Percentiles rank a stretch among this genome's conserved stretches.
Conservation (phyloP, 2,888 invertebrate genomes). For the Caenorhabditis sp. region DNA sequence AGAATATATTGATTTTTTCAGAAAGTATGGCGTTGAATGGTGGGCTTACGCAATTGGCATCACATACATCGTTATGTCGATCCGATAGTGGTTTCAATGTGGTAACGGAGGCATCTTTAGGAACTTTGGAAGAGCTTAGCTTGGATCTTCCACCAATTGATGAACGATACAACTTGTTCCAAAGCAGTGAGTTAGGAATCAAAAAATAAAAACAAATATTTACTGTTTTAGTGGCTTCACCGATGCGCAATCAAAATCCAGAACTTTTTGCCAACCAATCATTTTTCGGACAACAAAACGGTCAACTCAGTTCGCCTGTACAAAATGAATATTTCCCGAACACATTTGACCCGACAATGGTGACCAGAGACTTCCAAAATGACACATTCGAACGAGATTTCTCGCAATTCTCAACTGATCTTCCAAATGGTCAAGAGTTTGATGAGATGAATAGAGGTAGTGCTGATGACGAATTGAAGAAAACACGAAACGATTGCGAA, state of each 20-base stretch:
- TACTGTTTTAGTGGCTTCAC: conserved; percentile 31
- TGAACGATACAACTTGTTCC: conserved; percentile 36
- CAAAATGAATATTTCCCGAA: conserved; percentile 21
- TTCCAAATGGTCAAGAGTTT: conserved; percentile 14
- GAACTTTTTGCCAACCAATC: conserved; percentile 20
- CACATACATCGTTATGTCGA: conserved; percentile 50
- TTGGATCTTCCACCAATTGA: conserved; percentile 57
- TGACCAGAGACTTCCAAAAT: not conserved
- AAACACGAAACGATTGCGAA: conserved; percentile 40
- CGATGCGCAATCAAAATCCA: not conserved
- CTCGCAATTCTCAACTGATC: conserved; percentile 19
- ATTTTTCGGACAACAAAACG: conserved; percentile 19
- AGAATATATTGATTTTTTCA: not conserved
- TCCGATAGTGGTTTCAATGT: conserved; percentile 57
- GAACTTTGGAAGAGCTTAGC: conserved; percentile 54
- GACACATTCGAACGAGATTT: not conserved
- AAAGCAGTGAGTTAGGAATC: conserved; percentile 7
- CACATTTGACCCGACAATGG: conserved; percentile 26
- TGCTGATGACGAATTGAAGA: conserved; percentile 54
- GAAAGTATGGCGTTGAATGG: conserved; percentile 22
- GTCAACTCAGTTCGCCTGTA: conserved; percentile 3
- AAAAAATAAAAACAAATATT: not conserved
- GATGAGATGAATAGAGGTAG: conserved; percentile 15
- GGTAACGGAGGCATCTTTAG: conserved; percentile 33
- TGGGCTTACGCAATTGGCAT: conserved; percentile 21